These are phyloP conservation scores for Achatina immaculata DNA, from an alignment of 1,140 invertebrate genomes.

Conservation along the genomic window DNA sequence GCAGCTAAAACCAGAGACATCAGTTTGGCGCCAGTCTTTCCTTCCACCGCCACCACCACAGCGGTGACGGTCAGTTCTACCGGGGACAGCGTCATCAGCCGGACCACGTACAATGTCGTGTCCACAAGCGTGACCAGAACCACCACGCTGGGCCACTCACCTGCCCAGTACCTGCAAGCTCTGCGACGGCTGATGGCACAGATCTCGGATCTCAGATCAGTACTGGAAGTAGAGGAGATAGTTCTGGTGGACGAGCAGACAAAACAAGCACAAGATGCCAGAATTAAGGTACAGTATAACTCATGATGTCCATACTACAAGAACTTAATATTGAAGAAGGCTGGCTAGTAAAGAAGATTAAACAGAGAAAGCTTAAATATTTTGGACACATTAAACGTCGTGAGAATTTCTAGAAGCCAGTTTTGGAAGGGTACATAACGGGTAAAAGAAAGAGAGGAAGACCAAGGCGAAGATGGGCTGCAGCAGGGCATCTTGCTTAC, in stretches of 20 bases:
- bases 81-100: slow-evolving; percentile 30
- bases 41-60: background rate
- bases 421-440: too few species aligned
- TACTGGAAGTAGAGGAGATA: slow-evolving; percentile 12
- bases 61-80: background rate
- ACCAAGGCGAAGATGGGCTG: too few species aligned
- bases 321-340: too few species aligned
- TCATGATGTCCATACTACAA: too few species aligned
- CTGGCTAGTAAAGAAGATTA: too few species aligned
- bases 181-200: slow-evolving; percentile 46
- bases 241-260: background rate
- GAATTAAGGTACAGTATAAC: slow-evolving; percentile 29
- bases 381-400: too few species aligned
- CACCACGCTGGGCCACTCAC: slow-evolving; percentile 38
- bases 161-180: slow-evolving; percentile 50
- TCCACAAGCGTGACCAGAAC: slow-evolving; percentile 45
- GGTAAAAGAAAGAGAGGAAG: too few species aligned
- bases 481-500: too few species aligned
- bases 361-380: too few species aligned
- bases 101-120: slow-evolving; percentile 45
- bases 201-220: background rate
- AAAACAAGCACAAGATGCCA: slow-evolving; percentile 14
- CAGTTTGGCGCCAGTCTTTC: background rate
- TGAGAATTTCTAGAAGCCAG: too few species aligned
- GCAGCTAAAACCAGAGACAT: background rate